Conservation (phyloP, 2,888 invertebrate genomes). For the Drosophila bunnanda region DNA sequence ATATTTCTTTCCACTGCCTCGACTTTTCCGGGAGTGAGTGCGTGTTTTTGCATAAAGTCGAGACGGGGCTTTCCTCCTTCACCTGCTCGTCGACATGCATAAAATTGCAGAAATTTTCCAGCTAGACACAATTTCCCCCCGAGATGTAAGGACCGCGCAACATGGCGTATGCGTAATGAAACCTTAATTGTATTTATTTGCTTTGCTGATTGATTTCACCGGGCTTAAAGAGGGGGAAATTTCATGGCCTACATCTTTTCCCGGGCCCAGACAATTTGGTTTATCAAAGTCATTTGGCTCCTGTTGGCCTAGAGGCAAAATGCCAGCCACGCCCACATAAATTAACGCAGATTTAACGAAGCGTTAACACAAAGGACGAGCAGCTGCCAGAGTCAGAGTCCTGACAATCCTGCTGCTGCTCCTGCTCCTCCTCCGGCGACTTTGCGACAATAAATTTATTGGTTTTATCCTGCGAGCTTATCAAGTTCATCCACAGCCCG, state of each 20-base stretch:
- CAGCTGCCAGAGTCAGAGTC: conserved; percentile 20
- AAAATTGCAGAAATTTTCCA: conserved; percentile 64
- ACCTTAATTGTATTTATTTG: conserved; percentile 77
- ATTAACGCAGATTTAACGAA: conserved; percentile 74
- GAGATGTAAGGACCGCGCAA: conserved; percentile 26
- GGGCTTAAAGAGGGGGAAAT: conserved; percentile 19
- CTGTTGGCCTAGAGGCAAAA: conserved; percentile 31
- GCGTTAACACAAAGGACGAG: conserved; percentile 52
- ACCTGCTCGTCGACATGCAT: conserved; percentile 64
- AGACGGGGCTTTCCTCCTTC: conserved; percentile 1
- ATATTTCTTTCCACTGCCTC: conserved; percentile 37
- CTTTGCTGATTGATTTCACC: conserved; percentile 72
- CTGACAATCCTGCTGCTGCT: background rate
- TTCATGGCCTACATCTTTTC: conserved; percentile 38
- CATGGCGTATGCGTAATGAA: conserved; percentile 71
- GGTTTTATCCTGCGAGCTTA: conserved; percentile 69
- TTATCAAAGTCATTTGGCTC: conserved; percentile 74
- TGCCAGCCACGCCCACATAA: conserved; percentile 62
- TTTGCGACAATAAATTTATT: conserved; percentile 73
- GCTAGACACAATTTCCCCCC: conserved; percentile 59
- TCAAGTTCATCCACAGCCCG: conserved; percentile 53
- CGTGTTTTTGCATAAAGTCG: conserved; percentile 52
- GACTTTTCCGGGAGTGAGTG: background rate
- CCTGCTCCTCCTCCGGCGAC: conserved; percentile 1
- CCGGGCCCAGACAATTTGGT: conserved; percentile 62